Conservation (phyloP, 2,113 vertebrate genomes). For the Malurus melanocephalus region DNA sequence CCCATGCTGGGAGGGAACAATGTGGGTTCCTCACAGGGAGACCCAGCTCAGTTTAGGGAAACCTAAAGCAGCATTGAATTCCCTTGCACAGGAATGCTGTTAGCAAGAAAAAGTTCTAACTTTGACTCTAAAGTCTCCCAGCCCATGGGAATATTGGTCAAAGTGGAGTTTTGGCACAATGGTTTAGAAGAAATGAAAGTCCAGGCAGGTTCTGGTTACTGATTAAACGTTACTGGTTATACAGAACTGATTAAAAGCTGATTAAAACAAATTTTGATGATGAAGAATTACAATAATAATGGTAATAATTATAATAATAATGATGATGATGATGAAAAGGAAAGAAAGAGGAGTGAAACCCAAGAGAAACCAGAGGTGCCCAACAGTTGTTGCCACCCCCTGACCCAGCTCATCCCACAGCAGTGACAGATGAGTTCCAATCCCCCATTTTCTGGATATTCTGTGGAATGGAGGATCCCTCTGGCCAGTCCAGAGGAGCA, state of each 20-base stretch:
- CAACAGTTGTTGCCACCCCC: background rate
- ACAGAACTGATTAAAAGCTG: background rate
- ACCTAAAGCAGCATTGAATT: background rate
- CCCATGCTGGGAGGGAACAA: constrained; percentile 1
- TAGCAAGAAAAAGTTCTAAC: background rate
- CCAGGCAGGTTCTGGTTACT: background rate
- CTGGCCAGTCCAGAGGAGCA: background rate
- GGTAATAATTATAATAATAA: no score
- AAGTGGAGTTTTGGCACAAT: background rate
- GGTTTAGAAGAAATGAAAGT: background rate
- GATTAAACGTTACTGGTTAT: background rate
- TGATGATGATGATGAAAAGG: background rate
- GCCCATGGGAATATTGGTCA: background rate
- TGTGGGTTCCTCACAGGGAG: background rate
- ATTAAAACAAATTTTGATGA: background rate
- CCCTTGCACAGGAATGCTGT: background rate
- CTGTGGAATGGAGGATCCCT: background rate
- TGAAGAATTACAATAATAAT: background rate
- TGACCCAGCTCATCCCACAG: background rate
- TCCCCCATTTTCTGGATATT: background rate
- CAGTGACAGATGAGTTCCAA: background rate
- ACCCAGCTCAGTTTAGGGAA: background rate
- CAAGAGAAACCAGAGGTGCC: background rate
- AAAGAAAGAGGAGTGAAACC: background rate
- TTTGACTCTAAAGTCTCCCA: background rate